phyloP scores from a whole-genome alignment of 2,888 invertebrate genomes.

The Drosophila neotestacea region DNA sequence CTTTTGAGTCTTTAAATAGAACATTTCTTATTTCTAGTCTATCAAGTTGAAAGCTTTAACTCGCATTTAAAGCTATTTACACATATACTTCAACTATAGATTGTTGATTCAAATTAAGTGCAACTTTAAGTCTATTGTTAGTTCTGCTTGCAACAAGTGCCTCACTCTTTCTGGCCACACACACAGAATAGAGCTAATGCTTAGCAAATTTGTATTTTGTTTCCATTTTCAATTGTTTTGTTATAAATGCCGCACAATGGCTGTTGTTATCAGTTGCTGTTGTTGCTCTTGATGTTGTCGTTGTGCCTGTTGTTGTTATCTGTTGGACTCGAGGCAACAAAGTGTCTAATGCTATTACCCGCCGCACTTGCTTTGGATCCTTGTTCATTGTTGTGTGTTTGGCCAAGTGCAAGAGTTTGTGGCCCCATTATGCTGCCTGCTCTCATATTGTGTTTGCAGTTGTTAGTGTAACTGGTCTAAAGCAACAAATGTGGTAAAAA shows the following conservation, averaged over 20 bases:
- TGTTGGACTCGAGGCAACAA: conserved; percentile 28
- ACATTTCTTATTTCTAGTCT: too few species aligned
- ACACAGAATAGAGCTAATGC: conserved; percentile 4
- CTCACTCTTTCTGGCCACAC: not conserved
- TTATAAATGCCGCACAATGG: conserved; percentile 49
- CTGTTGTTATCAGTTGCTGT: conserved; percentile 31
- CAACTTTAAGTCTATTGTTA: not conserved
- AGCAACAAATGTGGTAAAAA: conserved; percentile 29
- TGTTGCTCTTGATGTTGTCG: not conserved
- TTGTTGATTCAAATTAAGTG: conserved; percentile 9
- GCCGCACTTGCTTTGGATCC: conserved; percentile 31
- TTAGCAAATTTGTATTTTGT: conserved; percentile 52
- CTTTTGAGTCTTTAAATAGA: too few species aligned
- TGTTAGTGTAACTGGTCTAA: conserved; percentile 10
- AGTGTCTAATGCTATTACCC: conserved; percentile 47
- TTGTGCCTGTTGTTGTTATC: conserved; percentile 37
- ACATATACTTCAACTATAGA: not conserved
- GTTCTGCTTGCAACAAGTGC: not conserved
- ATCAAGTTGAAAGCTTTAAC: too few species aligned
- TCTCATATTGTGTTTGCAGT: conserved; percentile 4
- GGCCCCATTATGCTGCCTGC: conserved; percentile 19
- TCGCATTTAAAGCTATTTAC: not conserved
- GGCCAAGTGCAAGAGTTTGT: conserved; percentile 35
- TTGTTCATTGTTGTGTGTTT: conserved; percentile 37
- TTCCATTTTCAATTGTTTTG: conserved; percentile 63